A percentile compares a stretch with the other conserved stretches of the same genome.
These are phyloP conservation scores for Pachyseris speciosa DNA, from an alignment of 64 coral and sea anemone genomes.

Conservation along the genomic window DNA sequence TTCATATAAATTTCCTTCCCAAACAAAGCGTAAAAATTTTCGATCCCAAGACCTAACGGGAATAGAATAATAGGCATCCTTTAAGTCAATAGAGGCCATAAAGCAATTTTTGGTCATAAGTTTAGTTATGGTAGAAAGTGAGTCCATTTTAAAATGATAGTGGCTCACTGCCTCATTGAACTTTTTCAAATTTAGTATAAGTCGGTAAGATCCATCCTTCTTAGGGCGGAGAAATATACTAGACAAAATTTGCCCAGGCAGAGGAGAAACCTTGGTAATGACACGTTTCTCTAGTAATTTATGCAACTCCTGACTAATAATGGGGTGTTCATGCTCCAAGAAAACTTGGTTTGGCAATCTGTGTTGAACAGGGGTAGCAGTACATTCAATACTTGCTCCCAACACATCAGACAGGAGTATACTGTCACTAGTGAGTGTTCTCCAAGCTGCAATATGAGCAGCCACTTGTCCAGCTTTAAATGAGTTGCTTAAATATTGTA, in stretches of 20 bases:
- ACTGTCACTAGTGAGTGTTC: not conserved
- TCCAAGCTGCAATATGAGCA: conserved; percentile 4
- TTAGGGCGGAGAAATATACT: conserved; percentile 42
- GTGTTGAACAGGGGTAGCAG: conserved; percentile 34
- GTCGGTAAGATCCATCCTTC: conserved; percentile 50
- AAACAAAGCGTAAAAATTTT: conserved; percentile 38
- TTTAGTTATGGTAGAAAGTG: conserved; percentile 39
- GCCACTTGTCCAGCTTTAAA: conserved; percentile 34
- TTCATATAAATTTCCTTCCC: not conserved
- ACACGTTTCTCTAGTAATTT: conserved; percentile 41
- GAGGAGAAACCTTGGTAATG: not conserved
- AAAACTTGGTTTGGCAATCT: not conserved
- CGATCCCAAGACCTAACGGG: not conserved
- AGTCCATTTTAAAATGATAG: conserved; percentile 70
- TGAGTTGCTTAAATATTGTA: not conserved
- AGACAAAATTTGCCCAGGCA: conserved; percentile 27
- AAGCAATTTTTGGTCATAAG: conserved; percentile 39
- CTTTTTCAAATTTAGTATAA: conserved; percentile 53
- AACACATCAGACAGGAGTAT: conserved; percentile 8
- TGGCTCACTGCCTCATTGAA: conserved; percentile 50
- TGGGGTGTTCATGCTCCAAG: not conserved
- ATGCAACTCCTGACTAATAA: conserved; percentile 8
- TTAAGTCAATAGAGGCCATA: conserved; percentile 53
- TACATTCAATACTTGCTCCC: conserved; percentile 27
- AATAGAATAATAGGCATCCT: conserved; percentile 57